These are phyloP conservation scores for Galaxea fascicularis DNA, from an alignment of 92 coral and sea anemone genomes.

Conservation along the genomic window DNA sequence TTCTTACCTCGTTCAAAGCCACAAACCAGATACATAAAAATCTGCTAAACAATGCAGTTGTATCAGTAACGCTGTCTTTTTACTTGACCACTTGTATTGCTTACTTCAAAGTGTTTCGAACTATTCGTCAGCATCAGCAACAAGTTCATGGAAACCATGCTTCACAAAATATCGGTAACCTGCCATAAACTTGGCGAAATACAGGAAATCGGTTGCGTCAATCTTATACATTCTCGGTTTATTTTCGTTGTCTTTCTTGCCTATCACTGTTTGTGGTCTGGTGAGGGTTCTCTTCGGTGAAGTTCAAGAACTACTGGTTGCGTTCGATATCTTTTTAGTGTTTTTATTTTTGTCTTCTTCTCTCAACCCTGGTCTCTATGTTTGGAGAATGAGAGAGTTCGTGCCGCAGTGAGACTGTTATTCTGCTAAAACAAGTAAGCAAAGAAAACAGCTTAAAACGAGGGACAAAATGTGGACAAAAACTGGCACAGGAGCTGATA, in stretches of 20 bases:
- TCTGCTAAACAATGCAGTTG: not conserved
- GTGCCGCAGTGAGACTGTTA: too few species aligned
- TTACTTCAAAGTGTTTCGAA: not conserved
- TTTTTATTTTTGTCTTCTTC: not conserved
- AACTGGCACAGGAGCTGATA: too few species aligned
- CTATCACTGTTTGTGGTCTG: not conserved
- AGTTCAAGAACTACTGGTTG: not conserved
- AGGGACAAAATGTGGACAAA: too few species aligned
- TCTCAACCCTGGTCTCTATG: not conserved
- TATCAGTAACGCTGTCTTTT: not conserved
- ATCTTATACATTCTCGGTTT: not conserved
- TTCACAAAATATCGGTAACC: not conserved
- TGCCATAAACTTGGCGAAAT: not conserved
- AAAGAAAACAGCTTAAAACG: too few species aligned
- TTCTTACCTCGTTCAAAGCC: not conserved
- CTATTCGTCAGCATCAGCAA: constrained; percentile 6
- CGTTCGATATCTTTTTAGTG: not conserved
- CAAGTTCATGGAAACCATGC: not conserved
- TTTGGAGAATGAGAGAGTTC: too few species aligned
- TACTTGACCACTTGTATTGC: not conserved
- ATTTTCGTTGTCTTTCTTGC: constrained; percentile 6
- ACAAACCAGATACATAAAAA: not conserved
- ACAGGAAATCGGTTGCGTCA: not conserved
- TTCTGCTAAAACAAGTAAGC: too few species aligned
- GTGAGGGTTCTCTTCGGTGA: not conserved